Conservation (phyloP, 64 coral and sea anemone species). For the Anthopleura sola region DNA sequence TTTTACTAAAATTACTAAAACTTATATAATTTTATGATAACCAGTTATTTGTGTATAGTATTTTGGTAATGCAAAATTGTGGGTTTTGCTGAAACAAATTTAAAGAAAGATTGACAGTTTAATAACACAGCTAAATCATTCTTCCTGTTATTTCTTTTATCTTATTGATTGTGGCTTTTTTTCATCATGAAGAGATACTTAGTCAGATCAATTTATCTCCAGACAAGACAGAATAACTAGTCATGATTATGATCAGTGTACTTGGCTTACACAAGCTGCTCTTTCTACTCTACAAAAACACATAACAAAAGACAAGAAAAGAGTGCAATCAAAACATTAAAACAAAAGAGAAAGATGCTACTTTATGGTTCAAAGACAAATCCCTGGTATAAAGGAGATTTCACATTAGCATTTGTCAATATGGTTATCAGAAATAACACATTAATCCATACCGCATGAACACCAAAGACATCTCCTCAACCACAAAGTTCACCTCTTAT, state of each 20-base stretch:
- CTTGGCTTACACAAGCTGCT: background rate
- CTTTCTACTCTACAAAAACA: background rate
- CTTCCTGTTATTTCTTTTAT: constrained; percentile 3
- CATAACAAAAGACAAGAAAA: background rate
- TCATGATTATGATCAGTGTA: background rate
- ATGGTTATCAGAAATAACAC: background rate
- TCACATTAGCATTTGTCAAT: constrained; percentile 3
- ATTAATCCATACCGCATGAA: background rate
- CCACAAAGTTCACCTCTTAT: constrained; percentile 1
- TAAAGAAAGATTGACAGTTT: background rate
- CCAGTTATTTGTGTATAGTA: background rate
- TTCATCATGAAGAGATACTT: background rate
- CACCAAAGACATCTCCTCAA: background rate
- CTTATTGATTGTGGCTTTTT: background rate
- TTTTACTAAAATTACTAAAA: too few species aligned
- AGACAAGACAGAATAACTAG: background rate
- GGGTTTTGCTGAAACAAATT: background rate
- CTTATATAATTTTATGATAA: background rate
- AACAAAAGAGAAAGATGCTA: background rate
- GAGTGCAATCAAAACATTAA: background rate
- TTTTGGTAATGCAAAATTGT: background rate
- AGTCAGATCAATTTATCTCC: constrained; percentile 2
- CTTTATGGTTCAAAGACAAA: background rate
- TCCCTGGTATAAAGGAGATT: background rate
- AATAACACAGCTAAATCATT: background rate